Base-by-base conservation (phyloP, 1,140 invertebrate genomes). In the Pseudomyrmex concolor region DNA sequence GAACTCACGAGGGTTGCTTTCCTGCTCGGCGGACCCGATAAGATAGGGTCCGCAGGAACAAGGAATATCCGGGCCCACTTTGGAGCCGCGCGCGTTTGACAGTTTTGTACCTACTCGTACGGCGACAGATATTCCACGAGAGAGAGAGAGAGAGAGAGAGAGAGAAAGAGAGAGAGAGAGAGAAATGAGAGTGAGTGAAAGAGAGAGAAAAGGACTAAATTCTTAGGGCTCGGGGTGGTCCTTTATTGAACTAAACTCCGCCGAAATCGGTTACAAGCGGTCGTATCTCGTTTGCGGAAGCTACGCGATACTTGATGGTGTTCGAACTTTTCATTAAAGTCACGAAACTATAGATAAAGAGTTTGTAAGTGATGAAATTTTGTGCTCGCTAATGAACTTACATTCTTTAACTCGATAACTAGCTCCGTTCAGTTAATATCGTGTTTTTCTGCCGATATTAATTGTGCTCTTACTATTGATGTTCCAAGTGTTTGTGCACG, bases 71-170 rank as follows among this genome's bases (percentile, higher is more conserved):
- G 82, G 74, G 82, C 54, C 86, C 81, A 66, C 54, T 84, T 89
- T 87, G 78, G 63, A 9, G 34, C 50, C 62, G 50, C 60, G 63
- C 62, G 50, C 60, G 63, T 84, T 82, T 89, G 89, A 91, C 87
- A 90, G 85, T 89, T 91, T 90, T 89, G 84, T 89, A 89, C 77
- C 87, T 88, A 90, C 73, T 90, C 81, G 76, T 84, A 77, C 72
- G 67, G 64, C 80, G 57, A 86, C 59, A 89, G 86, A 91, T 89
- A 90, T 83, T 70, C 48, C 25, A 13, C 25, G 22, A 62, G 25
- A 45, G 13, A 25, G 63, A 66, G 15, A 66, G 17, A 54, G n/a
- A 45, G n/a, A 45, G 12, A 76, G n/a, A 25, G 4, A 57, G n/a
- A 45, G 25, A 43, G n/a, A 45, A 1, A 66, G 4, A 62, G 25